These are phyloP conservation scores for Dasyornis broadbenti DNA, from an alignment of 2,113 vertebrate genomes.

Conservation along the genomic window DNA sequence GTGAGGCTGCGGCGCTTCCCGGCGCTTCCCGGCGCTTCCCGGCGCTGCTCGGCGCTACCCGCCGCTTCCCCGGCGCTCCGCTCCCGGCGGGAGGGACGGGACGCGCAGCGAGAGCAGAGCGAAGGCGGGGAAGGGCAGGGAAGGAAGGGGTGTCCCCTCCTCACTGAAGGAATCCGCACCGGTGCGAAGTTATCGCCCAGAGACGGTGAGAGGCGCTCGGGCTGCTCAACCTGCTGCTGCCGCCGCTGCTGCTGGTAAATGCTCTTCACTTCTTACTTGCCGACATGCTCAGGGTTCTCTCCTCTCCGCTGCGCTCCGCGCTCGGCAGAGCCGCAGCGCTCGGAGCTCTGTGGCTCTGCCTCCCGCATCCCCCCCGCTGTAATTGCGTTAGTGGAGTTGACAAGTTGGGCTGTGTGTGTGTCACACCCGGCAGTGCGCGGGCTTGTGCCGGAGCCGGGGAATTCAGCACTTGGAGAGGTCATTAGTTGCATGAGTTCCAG, in stretches of 20 bases:
- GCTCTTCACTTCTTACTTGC: conserved; percentile 66
- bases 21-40: background rate
- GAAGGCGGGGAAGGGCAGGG: background rate
- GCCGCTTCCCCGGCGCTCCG: conserved; percentile 6
- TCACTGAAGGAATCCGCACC: conserved; percentile 73
- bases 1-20: background rate
- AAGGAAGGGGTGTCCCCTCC: conserved; percentile 49
- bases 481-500: conserved; percentile 67
- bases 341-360: background rate
- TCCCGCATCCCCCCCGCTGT: background rate
- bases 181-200: conserved; percentile 73
- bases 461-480: conserved; percentile 74
- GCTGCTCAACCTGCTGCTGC: conserved; percentile 67
- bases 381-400: conserved; percentile 46
- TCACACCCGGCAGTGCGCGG: background rate
- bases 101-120: background rate
- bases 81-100: conserved; percentile 37
- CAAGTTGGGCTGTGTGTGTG: conserved; percentile 56
- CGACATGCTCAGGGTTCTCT: conserved; percentile 55
- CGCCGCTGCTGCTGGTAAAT: conserved; percentile 71
- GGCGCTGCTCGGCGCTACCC: background rate
- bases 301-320: background rate
- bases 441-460: background rate
- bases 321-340: conserved; percentile 60
- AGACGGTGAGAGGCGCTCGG: conserved; percentile 71